Evolutionary conservation across 1,140 invertebrate species (phyloP).

Genomic region (Acromyrmex echinatior): DNA sequence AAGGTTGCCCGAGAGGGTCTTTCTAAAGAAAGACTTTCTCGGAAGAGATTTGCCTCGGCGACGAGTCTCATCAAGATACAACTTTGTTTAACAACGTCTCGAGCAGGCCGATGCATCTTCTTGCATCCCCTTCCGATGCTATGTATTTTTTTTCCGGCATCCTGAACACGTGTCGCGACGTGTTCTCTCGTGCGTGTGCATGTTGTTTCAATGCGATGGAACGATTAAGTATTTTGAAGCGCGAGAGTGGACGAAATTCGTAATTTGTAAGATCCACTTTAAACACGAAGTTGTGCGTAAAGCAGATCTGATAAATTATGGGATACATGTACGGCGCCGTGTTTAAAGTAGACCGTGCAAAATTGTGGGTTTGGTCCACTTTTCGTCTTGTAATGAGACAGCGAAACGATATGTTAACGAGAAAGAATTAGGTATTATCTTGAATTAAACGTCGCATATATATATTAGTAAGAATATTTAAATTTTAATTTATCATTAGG

Average conservation of each 20-base stretch:
- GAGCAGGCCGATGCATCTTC: neutral
- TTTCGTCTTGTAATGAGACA: neutral
- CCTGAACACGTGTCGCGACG: neutral
- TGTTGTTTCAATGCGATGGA: neutral
- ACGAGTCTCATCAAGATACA: no score
- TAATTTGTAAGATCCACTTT: constrained; percentile 55
- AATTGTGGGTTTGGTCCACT: constrained; percentile 7
- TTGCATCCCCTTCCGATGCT: neutral
- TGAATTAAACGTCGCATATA: neutral
- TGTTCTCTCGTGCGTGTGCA: neutral
- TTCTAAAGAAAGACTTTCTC: constrained; percentile 47
- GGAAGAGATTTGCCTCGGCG: constrained; percentile 24
- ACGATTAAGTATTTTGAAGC: constrained; percentile 3
- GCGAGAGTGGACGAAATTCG: constrained; percentile 17
- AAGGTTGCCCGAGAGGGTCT: constrained; percentile 7
- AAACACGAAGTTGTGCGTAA: constrained; percentile 47
- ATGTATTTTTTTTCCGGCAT: neutral
- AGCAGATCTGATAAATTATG: constrained; percentile 56
- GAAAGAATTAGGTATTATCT: neutral
- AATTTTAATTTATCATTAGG: neutral
- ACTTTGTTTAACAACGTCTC: constrained; percentile 9
- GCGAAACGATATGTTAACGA: neutral
- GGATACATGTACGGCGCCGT: neutral
- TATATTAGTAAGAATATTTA: neutral
- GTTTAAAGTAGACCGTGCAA: constrained; percentile 52